Conservation (phyloP, 2,113 vertebrate species). For the Stercorarius parasiticus region DNA sequence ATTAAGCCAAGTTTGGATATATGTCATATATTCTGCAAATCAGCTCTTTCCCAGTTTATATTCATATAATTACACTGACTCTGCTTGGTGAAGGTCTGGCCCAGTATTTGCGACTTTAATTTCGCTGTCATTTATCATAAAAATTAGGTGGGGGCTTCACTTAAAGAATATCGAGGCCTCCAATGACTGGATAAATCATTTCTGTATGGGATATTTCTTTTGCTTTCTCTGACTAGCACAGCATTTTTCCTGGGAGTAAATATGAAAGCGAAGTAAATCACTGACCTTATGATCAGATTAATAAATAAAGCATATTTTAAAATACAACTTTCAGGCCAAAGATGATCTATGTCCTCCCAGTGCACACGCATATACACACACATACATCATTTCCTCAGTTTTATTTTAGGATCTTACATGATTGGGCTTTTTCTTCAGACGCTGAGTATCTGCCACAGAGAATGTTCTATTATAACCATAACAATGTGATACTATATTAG, state of each 20-base stretch:
- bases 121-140: background rate
- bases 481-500: slow-evolving; percentile 2
- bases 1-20: background rate
- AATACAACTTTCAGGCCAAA: background rate
- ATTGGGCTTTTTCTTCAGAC: background rate
- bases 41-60: background rate
- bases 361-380: background rate
- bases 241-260: background rate
- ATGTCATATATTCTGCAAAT: background rate
- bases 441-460: slow-evolving; percentile 4
- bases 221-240: background rate
- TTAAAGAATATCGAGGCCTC: background rate
- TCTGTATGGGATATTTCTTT: background rate
- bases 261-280: slow-evolving; percentile 20
- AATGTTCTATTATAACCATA: slow-evolving; percentile 6
- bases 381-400: background rate
- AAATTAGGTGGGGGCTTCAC: background rate
- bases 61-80: background rate
- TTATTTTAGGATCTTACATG: slow-evolving; percentile 13
- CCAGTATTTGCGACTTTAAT: background rate
- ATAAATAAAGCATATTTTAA: slow-evolving; percentile 28
- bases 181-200: background rate
- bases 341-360: background rate
- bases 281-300: background rate
- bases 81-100: background rate